Conservation (phyloP, 2,113 vertebrate species). For the Colaptes auratus region DNA sequence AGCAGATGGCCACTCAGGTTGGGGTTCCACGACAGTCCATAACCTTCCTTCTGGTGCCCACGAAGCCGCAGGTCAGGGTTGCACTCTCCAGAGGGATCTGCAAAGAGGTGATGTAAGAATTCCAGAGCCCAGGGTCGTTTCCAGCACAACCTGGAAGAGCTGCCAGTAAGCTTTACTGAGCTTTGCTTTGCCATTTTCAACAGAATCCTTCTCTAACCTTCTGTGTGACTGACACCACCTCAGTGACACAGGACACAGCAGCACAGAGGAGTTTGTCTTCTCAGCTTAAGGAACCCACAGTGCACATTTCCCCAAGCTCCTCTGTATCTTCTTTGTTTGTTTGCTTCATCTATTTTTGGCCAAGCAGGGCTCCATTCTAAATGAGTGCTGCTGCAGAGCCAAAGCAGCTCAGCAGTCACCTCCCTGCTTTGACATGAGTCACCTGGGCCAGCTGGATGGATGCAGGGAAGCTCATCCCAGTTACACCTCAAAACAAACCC, state of each 20-base stretch:
- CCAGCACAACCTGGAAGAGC: neutral
- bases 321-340: no score
- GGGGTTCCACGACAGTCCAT: slow-evolving; percentile 97
- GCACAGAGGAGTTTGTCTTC: neutral
- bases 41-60: slow-evolving; percentile 98
- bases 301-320: neutral
- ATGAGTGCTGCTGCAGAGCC: neutral
- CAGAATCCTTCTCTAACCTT: neutral
- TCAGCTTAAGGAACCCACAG: neutral
- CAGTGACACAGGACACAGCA: neutral
- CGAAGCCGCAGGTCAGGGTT: slow-evolving; percentile 94
- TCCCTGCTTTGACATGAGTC: rapidly evolving
- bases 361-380: neutral
- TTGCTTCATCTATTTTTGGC: no score
- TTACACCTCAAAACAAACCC: neutral
- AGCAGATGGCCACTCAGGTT: slow-evolving; percentile 96
- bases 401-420: neutral
- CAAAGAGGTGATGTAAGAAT: neutral
- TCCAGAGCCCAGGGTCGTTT: neutral
- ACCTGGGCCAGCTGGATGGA: neutral
- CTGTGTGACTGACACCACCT: neutral
- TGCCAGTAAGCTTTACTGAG: neutral
- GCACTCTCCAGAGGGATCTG: slow-evolving; percentile 97
- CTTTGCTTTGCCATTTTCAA: neutral
- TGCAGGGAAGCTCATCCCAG: neutral